Evolutionary conservation across 2,888 invertebrate species (phyloP).

Genomic region (Leucophora obtusa): DNA sequence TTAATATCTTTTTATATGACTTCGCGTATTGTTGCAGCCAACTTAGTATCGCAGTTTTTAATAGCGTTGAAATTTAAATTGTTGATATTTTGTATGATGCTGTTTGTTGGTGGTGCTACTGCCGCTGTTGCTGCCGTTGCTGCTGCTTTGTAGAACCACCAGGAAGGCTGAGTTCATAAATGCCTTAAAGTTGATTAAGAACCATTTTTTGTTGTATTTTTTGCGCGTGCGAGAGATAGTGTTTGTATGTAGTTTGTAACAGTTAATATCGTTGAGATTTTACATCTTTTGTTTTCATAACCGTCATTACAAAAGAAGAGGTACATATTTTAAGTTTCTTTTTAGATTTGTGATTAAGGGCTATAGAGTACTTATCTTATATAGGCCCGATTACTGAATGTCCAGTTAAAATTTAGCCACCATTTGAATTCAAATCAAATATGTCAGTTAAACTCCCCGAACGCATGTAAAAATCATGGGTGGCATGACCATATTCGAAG

Average conservation of each 20-base stretch:
- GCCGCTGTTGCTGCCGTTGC: neutral
- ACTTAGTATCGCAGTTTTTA: conserved; percentile 4
- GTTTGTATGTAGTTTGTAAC: conserved; percentile 6
- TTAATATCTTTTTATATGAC: conserved; percentile 37
- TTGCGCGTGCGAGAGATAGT: conserved; percentile 3
- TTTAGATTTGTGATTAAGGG: too few relatives aligned
- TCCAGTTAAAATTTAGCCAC: too few relatives aligned
- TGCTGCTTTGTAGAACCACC: conserved; percentile 22
- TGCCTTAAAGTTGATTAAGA: conserved; percentile 39
- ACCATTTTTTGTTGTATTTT: neutral
- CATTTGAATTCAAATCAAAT: too few relatives aligned
- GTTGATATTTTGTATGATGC: conserved; percentile 1
- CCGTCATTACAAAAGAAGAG: neutral
- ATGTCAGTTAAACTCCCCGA: too few relatives aligned
- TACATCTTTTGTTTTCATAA: neutral
- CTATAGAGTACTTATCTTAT: too few relatives aligned
- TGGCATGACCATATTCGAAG: too few relatives aligned
- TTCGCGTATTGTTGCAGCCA: conserved; percentile 51
- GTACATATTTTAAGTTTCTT: neutral
- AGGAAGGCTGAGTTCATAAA: conserved; percentile 39
- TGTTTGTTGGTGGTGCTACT: neutral
- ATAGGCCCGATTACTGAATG: too few relatives aligned
- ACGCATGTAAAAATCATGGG: too few relatives aligned
- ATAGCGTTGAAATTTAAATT: conserved; percentile 8
- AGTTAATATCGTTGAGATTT: neutral